A percentile compares a stretch with the other conserved stretches of the same genome.
Conservation (phyloP, 1,140 invertebrate genomes). For the Trichonephila inaurata region DNA sequence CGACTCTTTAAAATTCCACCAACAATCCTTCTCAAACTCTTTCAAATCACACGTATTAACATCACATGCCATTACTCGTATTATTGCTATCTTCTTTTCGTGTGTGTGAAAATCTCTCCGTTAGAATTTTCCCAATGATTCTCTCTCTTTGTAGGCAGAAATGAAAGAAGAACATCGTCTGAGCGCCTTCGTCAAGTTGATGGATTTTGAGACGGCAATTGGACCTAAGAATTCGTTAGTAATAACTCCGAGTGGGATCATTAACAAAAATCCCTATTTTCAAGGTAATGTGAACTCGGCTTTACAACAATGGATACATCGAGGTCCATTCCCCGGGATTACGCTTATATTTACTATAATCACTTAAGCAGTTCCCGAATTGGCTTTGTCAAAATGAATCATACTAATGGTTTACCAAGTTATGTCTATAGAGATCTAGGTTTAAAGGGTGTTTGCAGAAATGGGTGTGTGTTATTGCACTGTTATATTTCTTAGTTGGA, state of each 20-base stretch:
- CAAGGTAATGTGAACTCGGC: constrained; percentile 37
- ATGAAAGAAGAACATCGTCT: constrained; percentile 57
- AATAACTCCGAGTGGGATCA: constrained; percentile 26
- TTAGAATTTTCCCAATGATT: neutral
- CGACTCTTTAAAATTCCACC: neutral
- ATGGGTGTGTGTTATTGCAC: too few species aligned
- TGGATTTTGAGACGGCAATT: constrained; percentile 58
- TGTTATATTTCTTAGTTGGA: neutral
- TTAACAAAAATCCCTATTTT: constrained; percentile 68
- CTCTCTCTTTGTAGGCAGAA: constrained; percentile 26
- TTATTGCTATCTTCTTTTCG: neutral
- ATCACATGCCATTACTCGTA: neutral
- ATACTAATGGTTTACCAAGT: neutral
- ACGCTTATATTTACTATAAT: neutral
- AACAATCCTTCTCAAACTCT: neutral
- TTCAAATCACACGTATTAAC: neutral
- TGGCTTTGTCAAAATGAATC: neutral
- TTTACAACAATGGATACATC: neutral
- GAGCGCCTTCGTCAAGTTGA: constrained; percentile 63
- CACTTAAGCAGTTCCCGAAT: constrained; percentile 5
- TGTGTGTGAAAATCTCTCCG: neutral
- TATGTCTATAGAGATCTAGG: too few species aligned
- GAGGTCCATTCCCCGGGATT: neutral
- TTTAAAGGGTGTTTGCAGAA: too few species aligned
- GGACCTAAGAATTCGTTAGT: constrained; percentile 44